These are phyloP conservation scores for Dasysyrphus tricinctus DNA, from an alignment of 2,888 invertebrate species.

Conservation along the genomic window DNA sequence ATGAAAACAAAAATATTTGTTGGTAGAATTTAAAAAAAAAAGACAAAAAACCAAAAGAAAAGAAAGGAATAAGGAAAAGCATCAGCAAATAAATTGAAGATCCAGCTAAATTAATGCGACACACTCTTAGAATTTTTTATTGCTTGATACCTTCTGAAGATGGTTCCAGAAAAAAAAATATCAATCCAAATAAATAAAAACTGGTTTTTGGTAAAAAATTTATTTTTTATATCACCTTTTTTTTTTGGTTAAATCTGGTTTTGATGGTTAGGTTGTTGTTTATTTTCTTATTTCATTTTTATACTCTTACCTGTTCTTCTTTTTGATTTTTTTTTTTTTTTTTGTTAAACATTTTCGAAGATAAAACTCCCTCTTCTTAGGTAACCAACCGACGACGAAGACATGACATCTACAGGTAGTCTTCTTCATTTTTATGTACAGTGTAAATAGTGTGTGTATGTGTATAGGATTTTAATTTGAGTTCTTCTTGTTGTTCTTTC, in stretches of 20 bases:
- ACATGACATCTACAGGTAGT: conserved; percentile 55
- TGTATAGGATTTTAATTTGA: conserved; percentile 45
- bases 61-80: conserved; percentile 22
- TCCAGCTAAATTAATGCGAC: conserved; percentile 61
- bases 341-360: conserved; percentile 39
- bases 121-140: conserved; percentile 60
- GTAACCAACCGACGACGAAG: conserved; percentile 41
- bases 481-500: conserved; percentile 19
- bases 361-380: conserved; percentile 70
- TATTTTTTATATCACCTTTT: conserved; percentile 25
- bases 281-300: conserved; percentile 50
- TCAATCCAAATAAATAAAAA: conserved; percentile 60
- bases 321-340: conserved; percentile 19
- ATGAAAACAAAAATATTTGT: neutral
- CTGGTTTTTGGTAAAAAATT: conserved; percentile 37
- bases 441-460: neutral
- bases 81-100: conserved; percentile 36
- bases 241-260: conserved; percentile 63
- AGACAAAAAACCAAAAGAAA: neutral
- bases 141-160: conserved; percentile 51
- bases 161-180: conserved; percentile 43
- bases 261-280: conserved; percentile 56
- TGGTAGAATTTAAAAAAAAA: conserved; percentile 14
- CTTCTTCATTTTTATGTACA: conserved; percentile 25
- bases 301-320: conserved; percentile 46